Conservation (phyloP, 2,888 invertebrate genomes). For the Melanchra persicariae region DNA sequence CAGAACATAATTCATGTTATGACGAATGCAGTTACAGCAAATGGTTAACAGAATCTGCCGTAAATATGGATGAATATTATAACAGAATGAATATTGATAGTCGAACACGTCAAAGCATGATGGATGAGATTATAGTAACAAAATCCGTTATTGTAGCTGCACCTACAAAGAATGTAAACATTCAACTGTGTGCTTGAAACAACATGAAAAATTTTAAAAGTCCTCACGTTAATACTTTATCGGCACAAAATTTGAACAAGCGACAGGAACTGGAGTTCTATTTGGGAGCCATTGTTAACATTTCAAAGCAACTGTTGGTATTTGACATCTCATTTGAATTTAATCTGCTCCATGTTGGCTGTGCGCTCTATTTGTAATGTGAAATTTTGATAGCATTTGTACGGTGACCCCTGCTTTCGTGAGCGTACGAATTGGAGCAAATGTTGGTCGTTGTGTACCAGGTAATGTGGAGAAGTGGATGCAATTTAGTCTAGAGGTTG, state of each 20-base stretch:
- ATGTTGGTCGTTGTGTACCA: slow-evolving; percentile 7
- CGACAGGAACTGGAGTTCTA: slow-evolving; percentile 58
- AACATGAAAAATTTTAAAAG: slow-evolving; percentile 28
- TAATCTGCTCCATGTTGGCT: slow-evolving; percentile 65
- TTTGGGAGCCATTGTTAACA: slow-evolving; percentile 60
- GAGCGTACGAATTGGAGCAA: slow-evolving; percentile 30
- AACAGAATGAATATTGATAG: not conserved
- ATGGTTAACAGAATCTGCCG: not conserved
- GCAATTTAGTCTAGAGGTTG: not conserved
- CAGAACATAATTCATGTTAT: no score
- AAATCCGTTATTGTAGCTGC: not conserved
- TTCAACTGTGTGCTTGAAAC: not conserved
- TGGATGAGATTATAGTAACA: not conserved
- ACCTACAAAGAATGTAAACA: slow-evolving; percentile 4
- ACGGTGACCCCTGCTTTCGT: slow-evolving; percentile 37
- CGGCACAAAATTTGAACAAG: slow-evolving; percentile 39
- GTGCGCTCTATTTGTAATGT: slow-evolving; percentile 58
- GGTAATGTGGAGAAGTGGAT: slow-evolving; percentile 10
- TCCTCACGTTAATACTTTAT: slow-evolving; percentile 39
- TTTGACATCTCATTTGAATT: slow-evolving; percentile 68
- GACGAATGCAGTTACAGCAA: not conserved
- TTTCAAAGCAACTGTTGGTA: slow-evolving; percentile 66
- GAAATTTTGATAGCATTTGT: slow-evolving; percentile 58
- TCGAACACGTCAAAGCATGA: not conserved
- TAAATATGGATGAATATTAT: not conserved